A percentile compares a stretch with the other conserved stretches of the same genome.
These are phyloP conservation scores for Helobdella robusta DNA, from an alignment of 2,888 invertebrate genomes.

Conservation along the genomic window DNA sequence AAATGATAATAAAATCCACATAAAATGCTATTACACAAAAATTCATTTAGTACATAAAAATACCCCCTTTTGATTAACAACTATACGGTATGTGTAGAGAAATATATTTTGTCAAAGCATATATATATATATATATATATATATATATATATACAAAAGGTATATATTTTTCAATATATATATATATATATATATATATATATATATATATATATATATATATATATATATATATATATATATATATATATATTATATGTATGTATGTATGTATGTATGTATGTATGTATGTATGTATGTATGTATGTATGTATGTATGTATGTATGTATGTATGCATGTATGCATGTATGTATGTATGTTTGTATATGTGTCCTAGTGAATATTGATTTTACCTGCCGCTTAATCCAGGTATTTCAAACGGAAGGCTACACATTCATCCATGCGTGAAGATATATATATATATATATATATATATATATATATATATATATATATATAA, in stretches of 20 bases:
- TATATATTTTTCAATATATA: too few relatives aligned
- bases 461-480: too few relatives aligned
- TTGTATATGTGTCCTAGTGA: slow-evolving; percentile 15
- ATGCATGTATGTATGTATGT: slow-evolving; percentile 3
- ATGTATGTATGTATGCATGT: slow-evolving; percentile 16
- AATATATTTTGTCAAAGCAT: not conserved
- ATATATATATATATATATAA: too few relatives aligned
- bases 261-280: slow-evolving; percentile 23
- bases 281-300: slow-evolving; percentile 22
- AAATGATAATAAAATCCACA: too few relatives aligned
- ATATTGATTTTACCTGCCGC: too few relatives aligned
- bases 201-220: slow-evolving; percentile 21
- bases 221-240: slow-evolving; percentile 20
- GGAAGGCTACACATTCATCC: too few relatives aligned
- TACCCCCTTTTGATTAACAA: not conserved
- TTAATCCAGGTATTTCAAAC: too few relatives aligned
- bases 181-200: not conserved
- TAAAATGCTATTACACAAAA: too few relatives aligned
- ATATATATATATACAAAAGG: not conserved
- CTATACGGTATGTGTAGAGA: not conserved
- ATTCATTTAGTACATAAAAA: too few relatives aligned
- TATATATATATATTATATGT: too few relatives aligned
- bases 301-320: slow-evolving; percentile 22
- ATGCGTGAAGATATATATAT: too few relatives aligned
- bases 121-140: not conserved